These are phyloP conservation scores for Drosophila dives DNA, from an alignment of 2,888 invertebrate genomes.

Conservation along the genomic window DNA sequence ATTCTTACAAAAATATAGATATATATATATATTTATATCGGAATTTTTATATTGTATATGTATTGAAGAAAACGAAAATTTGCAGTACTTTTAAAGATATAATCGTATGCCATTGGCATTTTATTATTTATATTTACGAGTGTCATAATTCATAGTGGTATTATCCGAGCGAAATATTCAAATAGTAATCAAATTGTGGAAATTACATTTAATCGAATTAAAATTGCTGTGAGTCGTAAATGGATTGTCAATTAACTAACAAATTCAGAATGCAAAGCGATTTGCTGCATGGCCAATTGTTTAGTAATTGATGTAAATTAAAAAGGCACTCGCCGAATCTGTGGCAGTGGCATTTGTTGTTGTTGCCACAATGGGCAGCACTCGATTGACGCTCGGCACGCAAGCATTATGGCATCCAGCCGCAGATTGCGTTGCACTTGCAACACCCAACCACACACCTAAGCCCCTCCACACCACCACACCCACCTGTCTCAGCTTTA, in stretches of 20 bases:
- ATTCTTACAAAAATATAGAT: background rate
- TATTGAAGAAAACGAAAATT: background rate
- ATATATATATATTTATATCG: background rate
- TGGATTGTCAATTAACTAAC: slow-evolving; percentile 24
- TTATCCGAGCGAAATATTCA: background rate
- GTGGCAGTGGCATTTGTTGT: slow-evolving; percentile 28
- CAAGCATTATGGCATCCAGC: slow-evolving; percentile 27
- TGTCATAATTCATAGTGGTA: background rate
- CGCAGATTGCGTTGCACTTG: slow-evolving; percentile 42
- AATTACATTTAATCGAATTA: slow-evolving; percentile 26
- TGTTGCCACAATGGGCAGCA: slow-evolving; percentile 16
- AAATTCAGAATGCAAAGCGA: slow-evolving; percentile 17
- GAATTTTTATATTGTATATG: background rate
- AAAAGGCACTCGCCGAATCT: slow-evolving; percentile 34
- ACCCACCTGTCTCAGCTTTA: background rate
- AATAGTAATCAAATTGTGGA: slow-evolving; percentile 23
- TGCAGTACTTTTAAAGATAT: background rate
- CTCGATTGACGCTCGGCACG: slow-evolving; percentile 44
- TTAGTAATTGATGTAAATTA: slow-evolving; percentile 65
- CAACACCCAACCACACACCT: slow-evolving; percentile 1
- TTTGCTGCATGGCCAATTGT: slow-evolving; percentile 57
- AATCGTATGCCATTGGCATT: background rate
- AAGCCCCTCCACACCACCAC: background rate
- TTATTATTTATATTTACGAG: background rate
- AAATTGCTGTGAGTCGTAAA: slow-evolving; percentile 4